Evolutionary conservation across 2,113 vertebrate species (phyloP).

Genomic region (Pantherophis guttatus): DNA sequence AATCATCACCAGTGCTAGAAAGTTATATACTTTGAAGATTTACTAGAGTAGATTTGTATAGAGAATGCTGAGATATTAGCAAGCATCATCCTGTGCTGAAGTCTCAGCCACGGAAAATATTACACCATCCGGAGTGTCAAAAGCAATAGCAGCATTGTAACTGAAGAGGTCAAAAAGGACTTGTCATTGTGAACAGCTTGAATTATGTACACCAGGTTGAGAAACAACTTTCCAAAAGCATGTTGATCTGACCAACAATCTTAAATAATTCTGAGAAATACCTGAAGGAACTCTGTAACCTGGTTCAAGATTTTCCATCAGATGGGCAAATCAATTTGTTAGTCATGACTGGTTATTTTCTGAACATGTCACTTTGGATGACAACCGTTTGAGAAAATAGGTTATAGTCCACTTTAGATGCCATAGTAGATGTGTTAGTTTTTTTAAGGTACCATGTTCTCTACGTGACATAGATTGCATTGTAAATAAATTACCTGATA

Average conservation of each 20-base stretch:
- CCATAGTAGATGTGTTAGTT: not conserved
- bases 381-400: not conserved
- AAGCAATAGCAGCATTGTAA: not conserved
- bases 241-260: not conserved
- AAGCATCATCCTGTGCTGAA: not conserved
- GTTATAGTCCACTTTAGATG: not conserved
- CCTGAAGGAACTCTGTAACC: not conserved
- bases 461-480: not conserved
- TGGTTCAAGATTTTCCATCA: not conserved
- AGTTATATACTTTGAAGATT: not conserved
- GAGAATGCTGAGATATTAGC: not conserved
- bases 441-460: not conserved
- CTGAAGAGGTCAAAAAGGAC: not conserved
- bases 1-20: not conserved
- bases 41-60: not conserved
- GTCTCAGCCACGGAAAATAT: not conserved
- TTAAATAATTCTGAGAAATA: not conserved
- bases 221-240: not conserved
- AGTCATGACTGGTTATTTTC: not conserved
- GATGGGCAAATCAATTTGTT: not conserved
- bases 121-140: not conserved
- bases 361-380: not conserved
- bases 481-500: not conserved
- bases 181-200: not conserved
- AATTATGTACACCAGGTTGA: not conserved